Conservation (phyloP, 2,113 vertebrate species). For the Sorex fumeus region DNA sequence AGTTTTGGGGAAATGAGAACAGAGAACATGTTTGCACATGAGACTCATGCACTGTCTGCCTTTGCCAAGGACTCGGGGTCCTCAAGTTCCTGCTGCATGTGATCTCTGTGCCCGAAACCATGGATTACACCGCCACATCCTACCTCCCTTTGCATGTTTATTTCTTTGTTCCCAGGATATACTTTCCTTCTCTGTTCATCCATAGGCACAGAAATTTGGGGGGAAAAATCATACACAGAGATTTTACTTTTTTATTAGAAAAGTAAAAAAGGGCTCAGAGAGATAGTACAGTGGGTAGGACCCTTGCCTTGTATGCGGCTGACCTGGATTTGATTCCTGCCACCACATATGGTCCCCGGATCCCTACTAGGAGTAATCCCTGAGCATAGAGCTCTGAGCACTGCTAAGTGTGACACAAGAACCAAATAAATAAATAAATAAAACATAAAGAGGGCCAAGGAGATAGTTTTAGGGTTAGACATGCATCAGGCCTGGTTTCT, state of each 20-base stretch:
- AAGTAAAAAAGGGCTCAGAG: too few relatives aligned
- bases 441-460: too few relatives aligned
- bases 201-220: background rate
- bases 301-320: too few relatives aligned
- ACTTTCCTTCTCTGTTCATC: background rate
- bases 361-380: too few relatives aligned
- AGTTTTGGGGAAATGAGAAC: slow-evolving; percentile 45
- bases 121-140: background rate
- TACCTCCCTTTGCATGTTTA: background rate
- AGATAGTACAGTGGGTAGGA: too few relatives aligned
- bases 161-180: background rate
- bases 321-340: too few relatives aligned
- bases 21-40: slow-evolving; percentile 27
- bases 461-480: too few relatives aligned
- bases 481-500: too few relatives aligned
- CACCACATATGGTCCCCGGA: background rate
- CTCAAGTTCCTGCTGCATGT: background rate
- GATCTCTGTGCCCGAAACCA: background rate
- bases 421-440: too few relatives aligned
- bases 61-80: background rate
- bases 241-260: too few relatives aligned
- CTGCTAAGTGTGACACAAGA: too few relatives aligned
- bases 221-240: background rate
- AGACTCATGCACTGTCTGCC: background rate
- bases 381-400: too few relatives aligned